A percentile compares a stretch with the other conserved stretches of the same genome.
Conservation (phyloP, 2,113 vertebrate genomes). For the Colistium nudipinnis region DNA sequence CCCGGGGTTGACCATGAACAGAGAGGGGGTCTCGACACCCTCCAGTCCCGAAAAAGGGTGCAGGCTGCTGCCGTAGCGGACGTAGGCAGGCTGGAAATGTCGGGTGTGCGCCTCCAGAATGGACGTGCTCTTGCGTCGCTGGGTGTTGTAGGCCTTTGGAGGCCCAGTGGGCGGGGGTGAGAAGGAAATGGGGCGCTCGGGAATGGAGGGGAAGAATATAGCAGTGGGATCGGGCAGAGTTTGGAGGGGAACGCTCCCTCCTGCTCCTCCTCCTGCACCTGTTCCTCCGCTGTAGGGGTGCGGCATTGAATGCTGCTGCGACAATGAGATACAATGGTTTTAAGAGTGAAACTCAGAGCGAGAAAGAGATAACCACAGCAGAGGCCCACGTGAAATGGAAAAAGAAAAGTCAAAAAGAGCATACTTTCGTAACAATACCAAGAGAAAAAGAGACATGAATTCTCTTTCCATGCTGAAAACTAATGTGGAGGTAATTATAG, state of each 20-base stretch:
- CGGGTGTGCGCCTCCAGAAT: slow-evolving; percentile 95
- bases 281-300: slow-evolving; percentile 83
- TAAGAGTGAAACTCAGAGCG: slow-evolving; percentile 72
- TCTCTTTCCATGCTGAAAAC: slow-evolving; percentile 11
- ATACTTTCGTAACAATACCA: slow-evolving; percentile 21
- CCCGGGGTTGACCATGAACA: slow-evolving; percentile 80
- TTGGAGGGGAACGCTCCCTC: slow-evolving; percentile 68
- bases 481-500: slow-evolving; percentile 10
- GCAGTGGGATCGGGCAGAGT: slow-evolving; percentile 87
- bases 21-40: slow-evolving; percentile 57
- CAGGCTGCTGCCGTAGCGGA: slow-evolving; percentile 88
- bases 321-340: slow-evolving; percentile 96
- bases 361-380: slow-evolving; percentile 54
- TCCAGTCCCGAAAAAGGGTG: slow-evolving; percentile 86
- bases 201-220: slow-evolving; percentile 92
- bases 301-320: slow-evolving; percentile 90
- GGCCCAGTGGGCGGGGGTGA: slow-evolving; percentile 93
- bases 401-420: slow-evolving; percentile 20
- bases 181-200: slow-evolving; percentile 94
- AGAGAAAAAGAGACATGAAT: slow-evolving; percentile 11
- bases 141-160: slow-evolving; percentile 89
- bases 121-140: slow-evolving; percentile 98
- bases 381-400: slow-evolving; percentile 50
- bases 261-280: slow-evolving; percentile 81
- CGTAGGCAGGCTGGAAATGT: slow-evolving; percentile 90